Conservation (phyloP, 2,888 invertebrate genomes). For the Drosophila anceps region DNA sequence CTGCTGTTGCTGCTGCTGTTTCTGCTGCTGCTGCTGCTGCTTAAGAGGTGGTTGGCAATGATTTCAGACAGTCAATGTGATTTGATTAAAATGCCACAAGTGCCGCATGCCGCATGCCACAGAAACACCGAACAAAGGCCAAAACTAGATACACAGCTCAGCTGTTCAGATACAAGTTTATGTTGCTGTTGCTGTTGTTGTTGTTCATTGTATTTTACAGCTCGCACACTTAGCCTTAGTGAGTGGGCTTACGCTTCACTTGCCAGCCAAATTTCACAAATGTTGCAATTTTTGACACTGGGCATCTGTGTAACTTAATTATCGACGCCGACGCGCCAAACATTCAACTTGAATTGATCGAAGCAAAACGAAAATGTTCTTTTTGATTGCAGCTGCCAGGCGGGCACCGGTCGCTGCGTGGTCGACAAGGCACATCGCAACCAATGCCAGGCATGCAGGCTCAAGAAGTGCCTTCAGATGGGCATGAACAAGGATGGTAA, state of each 20-base stretch:
- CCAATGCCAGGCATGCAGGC: conserved; percentile 99
- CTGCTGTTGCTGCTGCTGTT: conserved; percentile 3
- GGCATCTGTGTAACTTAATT: conserved; percentile 72
- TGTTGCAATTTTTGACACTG: conserved; percentile 79
- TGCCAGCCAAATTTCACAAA: conserved; percentile 61
- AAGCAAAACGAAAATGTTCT: conserved; percentile 16
- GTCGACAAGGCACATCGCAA: conserved; percentile 99
- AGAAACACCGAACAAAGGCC: conserved; percentile 57
- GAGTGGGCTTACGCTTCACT: conserved; percentile 41
- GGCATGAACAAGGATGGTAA: conserved; percentile 99
- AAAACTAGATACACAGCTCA: conserved; percentile 41
- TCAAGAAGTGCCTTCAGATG: conserved; percentile 99
- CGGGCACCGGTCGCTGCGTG: conserved; percentile 98
- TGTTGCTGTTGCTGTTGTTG: no score
- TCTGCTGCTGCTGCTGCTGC: conserved; percentile 4
- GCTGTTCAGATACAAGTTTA: conserved; percentile 32
- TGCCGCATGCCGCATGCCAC: conserved; percentile 47
- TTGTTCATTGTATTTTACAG: not conserved
- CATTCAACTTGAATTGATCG: conserved; percentile 56
- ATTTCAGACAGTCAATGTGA: conserved; percentile 69
- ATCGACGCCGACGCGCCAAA: conserved; percentile 31
- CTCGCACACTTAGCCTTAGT: conserved; percentile 33
- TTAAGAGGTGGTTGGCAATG: conserved; percentile 35
- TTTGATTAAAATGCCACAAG: conserved; percentile 84
- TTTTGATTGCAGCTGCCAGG: conserved; percentile 93